Conservation (phyloP, 2,797 vertebrate species). For the Schizopygopsis pylzovi region DNA sequence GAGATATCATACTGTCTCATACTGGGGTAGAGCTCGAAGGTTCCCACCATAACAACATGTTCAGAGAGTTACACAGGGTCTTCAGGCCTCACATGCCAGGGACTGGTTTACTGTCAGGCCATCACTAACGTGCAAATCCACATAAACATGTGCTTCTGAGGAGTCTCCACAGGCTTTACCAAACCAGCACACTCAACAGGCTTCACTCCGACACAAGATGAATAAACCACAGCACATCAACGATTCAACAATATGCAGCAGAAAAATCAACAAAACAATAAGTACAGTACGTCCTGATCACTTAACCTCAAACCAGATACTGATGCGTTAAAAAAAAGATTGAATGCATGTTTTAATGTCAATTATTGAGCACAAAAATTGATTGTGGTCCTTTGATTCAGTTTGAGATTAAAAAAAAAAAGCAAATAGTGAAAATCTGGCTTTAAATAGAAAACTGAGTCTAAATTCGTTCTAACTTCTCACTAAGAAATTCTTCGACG, state of each 20-base stretch:
- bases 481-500: constrained; percentile 96
- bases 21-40: constrained; percentile 61
- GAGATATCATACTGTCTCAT: constrained; percentile 63
- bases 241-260: neutral
- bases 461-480: constrained; percentile 94
- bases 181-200: constrained; percentile 51
- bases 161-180: constrained; percentile 55
- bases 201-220: constrained; percentile 57
- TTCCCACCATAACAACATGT: constrained; percentile 72
- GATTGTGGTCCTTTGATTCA: neutral
- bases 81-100: constrained; percentile 90
- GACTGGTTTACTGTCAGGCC: constrained; percentile 90
- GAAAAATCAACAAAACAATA: constrained; percentile 13
- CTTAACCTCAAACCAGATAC: neutral
- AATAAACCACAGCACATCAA: constrained; percentile 30
- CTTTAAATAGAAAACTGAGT: constrained; percentile 26
- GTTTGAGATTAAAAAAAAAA: constrained; percentile 11
- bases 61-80: constrained; percentile 75
- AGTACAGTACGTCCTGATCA: neutral
- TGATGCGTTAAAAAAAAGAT: neutral
- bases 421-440: neutral
- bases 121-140: constrained; percentile 85
- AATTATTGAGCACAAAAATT: neutral
- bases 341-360: neutral
- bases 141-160: constrained; percentile 65